Evolutionary conservation across 2,888 invertebrate species (phyloP).

Genomic region (Hypselothyrea guttata): DNA sequence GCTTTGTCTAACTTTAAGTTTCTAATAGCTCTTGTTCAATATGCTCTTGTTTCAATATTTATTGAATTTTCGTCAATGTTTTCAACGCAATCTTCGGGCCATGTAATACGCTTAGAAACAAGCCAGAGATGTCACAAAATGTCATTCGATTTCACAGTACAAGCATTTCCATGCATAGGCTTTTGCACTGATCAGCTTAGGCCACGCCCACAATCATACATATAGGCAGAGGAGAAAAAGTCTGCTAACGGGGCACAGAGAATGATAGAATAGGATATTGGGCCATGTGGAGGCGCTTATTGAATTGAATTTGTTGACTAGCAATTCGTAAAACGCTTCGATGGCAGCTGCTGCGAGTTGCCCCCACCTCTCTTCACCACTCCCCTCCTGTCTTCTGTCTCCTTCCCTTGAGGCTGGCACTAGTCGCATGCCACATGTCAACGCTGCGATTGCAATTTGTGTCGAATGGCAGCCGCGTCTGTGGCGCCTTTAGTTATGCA

Average conservation of each 20-base stretch:
- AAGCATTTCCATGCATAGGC: constrained; percentile 23
- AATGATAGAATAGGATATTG: constrained; percentile 4
- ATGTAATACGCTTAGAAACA: constrained; percentile 38
- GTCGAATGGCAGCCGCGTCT: constrained; percentile 4
- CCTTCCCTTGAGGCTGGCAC: neutral
- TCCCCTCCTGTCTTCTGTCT: too few species aligned
- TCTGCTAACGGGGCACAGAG: constrained; percentile 3
- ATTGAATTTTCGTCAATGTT: constrained; percentile 19
- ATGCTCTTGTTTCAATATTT: constrained; percentile 5
- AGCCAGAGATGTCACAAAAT: constrained; percentile 11
- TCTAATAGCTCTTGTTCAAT: too few species aligned
- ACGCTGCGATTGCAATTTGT: constrained; percentile 55
- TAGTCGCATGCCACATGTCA: constrained; percentile 42
- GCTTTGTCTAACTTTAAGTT: too few species aligned
- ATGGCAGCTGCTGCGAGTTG: constrained; percentile 27
- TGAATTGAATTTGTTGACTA: constrained; percentile 68
- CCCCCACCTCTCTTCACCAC: neutral
- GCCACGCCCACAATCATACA: constrained; percentile 31
- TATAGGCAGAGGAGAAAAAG: constrained; percentile 19
- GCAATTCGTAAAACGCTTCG: constrained; percentile 40
- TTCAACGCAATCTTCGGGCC: constrained; percentile 10
- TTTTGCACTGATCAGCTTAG: constrained; percentile 43
- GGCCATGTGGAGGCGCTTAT: constrained; percentile 45
- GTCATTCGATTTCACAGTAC: constrained; percentile 13
- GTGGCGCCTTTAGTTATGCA: constrained; percentile 60